Conservation (phyloP, 2,113 vertebrate genomes). For the Morone saxatilis region DNA sequence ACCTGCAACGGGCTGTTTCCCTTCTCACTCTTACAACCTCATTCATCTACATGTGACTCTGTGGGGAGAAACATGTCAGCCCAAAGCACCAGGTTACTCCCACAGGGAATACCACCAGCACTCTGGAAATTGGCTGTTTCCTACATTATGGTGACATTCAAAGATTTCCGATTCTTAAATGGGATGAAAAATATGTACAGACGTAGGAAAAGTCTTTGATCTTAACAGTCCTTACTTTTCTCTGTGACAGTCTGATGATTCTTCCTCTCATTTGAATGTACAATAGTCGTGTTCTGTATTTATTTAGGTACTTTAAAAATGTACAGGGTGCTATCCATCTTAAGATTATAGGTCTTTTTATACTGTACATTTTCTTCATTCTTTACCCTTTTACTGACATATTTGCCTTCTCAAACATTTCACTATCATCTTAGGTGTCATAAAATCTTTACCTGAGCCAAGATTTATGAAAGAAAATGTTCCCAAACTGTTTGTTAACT, state of each 20-base stretch:
- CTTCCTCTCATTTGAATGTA: conserved; percentile 10
- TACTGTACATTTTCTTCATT: background rate
- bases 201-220: conserved; percentile 46
- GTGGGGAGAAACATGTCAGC: conserved; percentile 59
- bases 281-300: conserved; percentile 29
- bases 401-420: conserved; percentile 8
- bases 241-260: conserved; percentile 25
- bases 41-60: conserved; percentile 56
- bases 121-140: conserved; percentile 56
- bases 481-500: background rate
- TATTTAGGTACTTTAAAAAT: conserved; percentile 35
- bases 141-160: conserved; percentile 59
- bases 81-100: conserved; percentile 52
- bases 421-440: conserved; percentile 10
- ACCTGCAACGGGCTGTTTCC: conserved; percentile 45
- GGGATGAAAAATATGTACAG: conserved; percentile 42
- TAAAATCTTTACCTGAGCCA: background rate
- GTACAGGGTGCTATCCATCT: conserved; percentile 9
- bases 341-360: conserved; percentile 25
- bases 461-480: conserved; percentile 11
- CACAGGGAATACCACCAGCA: conserved; percentile 46
- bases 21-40: conserved; percentile 38
- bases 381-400: background rate
- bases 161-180: conserved; percentile 49
- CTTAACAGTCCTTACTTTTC: conserved; percentile 15